Percentiles rank a stretch among this genome's conserved stretches.
phyloP scores from a whole-genome alignment of 2,888 invertebrate genomes.

The Mystacides longicornis region DNA sequence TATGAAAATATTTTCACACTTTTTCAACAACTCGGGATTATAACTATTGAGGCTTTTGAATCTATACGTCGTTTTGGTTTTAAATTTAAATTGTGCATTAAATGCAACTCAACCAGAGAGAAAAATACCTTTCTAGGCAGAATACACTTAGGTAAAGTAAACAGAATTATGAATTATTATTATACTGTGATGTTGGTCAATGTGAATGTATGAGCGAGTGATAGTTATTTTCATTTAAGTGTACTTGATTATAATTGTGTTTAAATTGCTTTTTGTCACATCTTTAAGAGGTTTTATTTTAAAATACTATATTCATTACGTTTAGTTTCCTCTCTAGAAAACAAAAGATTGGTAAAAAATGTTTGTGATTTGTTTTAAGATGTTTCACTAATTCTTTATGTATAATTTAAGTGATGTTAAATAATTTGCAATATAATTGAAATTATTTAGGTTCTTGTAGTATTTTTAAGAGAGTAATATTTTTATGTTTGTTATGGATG shows the following conservation, averaged over 20 bases:
- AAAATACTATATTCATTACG: slow-evolving; percentile 30
- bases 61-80: not conserved
- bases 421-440: slow-evolving; percentile 26
- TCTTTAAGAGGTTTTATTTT: slow-evolving; percentile 10
- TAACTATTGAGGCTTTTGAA: not conserved
- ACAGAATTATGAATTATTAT: too few relatives aligned
- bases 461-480: not conserved
- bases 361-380: slow-evolving; percentile 41
- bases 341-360: slow-evolving; percentile 2
- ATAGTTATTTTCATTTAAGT: slow-evolving; percentile 15
- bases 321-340: slow-evolving; percentile 34
- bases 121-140: too few relatives aligned
- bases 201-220: slow-evolving; percentile 16
- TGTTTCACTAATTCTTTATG: slow-evolving; percentile 21
- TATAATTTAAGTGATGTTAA: slow-evolving; percentile 22
- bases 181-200: slow-evolving; percentile 12
- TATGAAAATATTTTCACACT: not conserved
- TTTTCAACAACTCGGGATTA: not conserved
- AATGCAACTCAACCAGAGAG: too few relatives aligned
- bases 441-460: slow-evolving; percentile 24
- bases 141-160: too few relatives aligned
- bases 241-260: slow-evolving; percentile 17
- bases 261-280: slow-evolving; percentile 19
- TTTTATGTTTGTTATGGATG: not conserved
- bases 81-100: not conserved